phyloP scores from a whole-genome alignment of 2,888 invertebrate species.

The Crepidodera aurea region DNA sequence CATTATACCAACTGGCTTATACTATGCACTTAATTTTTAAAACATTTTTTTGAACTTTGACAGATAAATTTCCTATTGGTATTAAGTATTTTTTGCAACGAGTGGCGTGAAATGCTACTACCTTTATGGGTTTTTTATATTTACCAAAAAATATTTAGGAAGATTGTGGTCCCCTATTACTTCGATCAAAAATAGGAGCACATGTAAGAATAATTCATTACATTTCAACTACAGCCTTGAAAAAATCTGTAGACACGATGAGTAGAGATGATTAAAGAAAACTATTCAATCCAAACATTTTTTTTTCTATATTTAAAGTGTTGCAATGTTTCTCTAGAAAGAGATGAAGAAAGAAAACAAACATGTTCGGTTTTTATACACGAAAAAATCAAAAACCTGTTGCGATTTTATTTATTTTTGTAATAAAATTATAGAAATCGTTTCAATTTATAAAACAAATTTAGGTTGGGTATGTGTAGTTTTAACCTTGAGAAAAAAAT shows the following conservation, averaged over 20 bases:
- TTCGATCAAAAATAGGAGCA: no score
- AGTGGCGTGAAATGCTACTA: no score
- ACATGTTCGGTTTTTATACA: not conserved
- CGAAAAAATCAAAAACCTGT: not conserved
- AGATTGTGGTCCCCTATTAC: no score
- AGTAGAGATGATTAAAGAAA: not conserved
- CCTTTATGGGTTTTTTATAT: no score
- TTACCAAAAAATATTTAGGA: no score
- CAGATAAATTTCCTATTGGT: no score
- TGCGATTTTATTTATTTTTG: not conserved
- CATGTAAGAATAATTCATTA: no score
- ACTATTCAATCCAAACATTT: not conserved
- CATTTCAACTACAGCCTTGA: not conserved
- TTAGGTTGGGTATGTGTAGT: slow-evolving; percentile 3
- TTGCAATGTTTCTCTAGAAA: not conserved
- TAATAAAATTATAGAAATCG: not conserved
- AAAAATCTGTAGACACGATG: not conserved
- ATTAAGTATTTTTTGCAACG: no score
- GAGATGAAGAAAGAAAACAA: no score
- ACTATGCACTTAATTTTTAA: no score
- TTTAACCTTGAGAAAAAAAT: slow-evolving; percentile 12
- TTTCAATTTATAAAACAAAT: not conserved
- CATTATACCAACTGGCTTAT: no score
- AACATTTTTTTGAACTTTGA: no score
- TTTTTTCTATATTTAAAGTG: not conserved